Evolutionary conservation across 2,113 vertebrate genomes (phyloP).

Genomic region (Myodes glareolus): DNA sequence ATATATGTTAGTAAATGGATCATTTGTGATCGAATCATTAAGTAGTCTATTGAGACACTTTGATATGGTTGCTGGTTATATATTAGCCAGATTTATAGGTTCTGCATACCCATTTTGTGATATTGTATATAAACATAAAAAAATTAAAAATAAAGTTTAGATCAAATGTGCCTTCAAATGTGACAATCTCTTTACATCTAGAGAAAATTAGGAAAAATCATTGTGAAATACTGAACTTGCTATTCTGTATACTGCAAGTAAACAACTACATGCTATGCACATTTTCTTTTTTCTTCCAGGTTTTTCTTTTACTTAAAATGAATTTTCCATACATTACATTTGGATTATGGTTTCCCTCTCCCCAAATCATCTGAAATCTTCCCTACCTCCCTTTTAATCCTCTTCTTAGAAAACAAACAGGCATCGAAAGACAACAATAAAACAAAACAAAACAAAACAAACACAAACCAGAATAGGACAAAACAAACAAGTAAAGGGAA

Average conservation of each 20-base stretch:
- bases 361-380: background rate
- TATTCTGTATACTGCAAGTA: background rate
- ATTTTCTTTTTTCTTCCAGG: background rate
- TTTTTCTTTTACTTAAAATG: background rate
- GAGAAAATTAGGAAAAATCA: background rate
- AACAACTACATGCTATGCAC: background rate
- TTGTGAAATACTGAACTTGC: background rate
- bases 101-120: background rate
- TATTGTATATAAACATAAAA: background rate
- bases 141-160: background rate
- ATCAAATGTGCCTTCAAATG: background rate
- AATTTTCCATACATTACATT: background rate
- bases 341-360: background rate
- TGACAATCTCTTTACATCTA: background rate
- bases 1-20: background rate
- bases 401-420: background rate
- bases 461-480: background rate
- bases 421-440: background rate
- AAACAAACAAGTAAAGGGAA: background rate
- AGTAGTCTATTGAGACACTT: background rate
- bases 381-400: background rate
- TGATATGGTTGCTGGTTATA: rapidly evolving
- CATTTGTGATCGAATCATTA: background rate
- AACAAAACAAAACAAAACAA: background rate
- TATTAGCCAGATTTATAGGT: background rate